phyloP scores from a whole-genome alignment of 2,797 vertebrate genomes.

The Dryobates pubescens region DNA sequence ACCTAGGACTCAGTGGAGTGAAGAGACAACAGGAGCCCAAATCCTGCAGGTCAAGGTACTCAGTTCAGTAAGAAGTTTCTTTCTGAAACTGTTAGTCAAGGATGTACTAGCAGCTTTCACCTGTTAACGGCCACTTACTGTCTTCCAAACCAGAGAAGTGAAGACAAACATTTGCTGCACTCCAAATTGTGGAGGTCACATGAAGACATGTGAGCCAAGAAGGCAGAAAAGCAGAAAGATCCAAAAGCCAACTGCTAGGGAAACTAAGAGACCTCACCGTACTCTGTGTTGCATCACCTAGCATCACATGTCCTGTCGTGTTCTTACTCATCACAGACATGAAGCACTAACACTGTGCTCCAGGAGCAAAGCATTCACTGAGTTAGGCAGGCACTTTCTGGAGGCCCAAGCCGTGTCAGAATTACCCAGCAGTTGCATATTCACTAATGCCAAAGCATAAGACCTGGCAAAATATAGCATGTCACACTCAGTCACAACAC shows the following conservation, averaged over 20 bases:
- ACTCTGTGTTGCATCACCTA: not conserved
- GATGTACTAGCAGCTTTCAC: not conserved
- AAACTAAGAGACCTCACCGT: not conserved
- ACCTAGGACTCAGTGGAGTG: not conserved
- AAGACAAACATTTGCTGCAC: not conserved
- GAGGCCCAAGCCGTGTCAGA: not conserved
- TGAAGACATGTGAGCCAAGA: not conserved
- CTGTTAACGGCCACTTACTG: not conserved
- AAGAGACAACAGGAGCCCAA: not conserved
- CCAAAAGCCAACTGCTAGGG: not conserved
- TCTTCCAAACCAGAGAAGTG: not conserved
- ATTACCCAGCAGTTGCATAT: not conserved
- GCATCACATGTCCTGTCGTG: not conserved
- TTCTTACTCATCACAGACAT: not conserved
- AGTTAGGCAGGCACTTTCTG: not conserved
- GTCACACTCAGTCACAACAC: not conserved
- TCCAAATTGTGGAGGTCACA: not conserved
- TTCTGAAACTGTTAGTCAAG: not conserved
- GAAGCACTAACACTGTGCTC: not conserved
- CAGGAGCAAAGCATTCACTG: not conserved
- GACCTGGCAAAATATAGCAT: not conserved
- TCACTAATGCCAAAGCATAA: not conserved
- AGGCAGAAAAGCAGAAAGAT: not conserved
- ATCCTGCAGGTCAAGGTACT: accelerated
- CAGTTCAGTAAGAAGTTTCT: not conserved